These are phyloP conservation scores for Hylaeus volcanicus DNA, from an alignment of 1,140 invertebrate genomes.

Conservation along the genomic window DNA sequence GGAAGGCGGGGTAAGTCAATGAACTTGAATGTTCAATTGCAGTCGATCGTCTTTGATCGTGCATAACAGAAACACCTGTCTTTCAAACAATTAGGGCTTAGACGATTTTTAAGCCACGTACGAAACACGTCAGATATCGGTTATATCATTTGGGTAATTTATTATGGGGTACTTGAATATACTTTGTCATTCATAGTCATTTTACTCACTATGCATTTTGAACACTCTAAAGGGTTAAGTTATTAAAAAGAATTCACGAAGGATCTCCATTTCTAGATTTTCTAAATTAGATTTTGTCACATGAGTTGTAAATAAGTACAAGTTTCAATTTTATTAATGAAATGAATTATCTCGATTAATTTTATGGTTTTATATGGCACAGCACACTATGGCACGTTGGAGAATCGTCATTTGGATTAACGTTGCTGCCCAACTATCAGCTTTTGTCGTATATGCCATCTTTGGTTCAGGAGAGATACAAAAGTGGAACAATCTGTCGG, in stretches of 20 bases:
- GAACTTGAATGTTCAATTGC: background rate
- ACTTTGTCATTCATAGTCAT: no score
- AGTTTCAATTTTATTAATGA: no score
- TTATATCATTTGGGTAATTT: no score
- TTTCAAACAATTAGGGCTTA: background rate
- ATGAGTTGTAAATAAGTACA: no score
- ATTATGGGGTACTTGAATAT: no score
- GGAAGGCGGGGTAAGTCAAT: slow-evolving; percentile 84
- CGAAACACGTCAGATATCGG: no score
- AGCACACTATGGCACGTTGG: slow-evolving; percentile 91
- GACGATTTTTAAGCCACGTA: no score
- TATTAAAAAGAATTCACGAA: no score
- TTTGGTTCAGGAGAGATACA: slow-evolving; percentile 92
- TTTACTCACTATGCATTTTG: no score
- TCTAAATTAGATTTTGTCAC: no score
- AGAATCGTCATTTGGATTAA: slow-evolving; percentile 91
- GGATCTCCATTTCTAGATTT: no score
- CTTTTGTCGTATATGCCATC: slow-evolving; percentile 86
- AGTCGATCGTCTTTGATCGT: background rate
- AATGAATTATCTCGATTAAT: background rate
- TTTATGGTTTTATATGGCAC: slow-evolving; percentile 50
- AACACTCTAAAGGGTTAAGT: no score
- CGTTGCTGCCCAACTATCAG: slow-evolving; percentile 85
- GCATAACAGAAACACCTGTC: background rate
- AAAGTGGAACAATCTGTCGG: slow-evolving; percentile 85